These are phyloP conservation scores for Montipora capitata DNA, from an alignment of 92 coral and sea anemone genomes.

Conservation along the genomic window DNA sequence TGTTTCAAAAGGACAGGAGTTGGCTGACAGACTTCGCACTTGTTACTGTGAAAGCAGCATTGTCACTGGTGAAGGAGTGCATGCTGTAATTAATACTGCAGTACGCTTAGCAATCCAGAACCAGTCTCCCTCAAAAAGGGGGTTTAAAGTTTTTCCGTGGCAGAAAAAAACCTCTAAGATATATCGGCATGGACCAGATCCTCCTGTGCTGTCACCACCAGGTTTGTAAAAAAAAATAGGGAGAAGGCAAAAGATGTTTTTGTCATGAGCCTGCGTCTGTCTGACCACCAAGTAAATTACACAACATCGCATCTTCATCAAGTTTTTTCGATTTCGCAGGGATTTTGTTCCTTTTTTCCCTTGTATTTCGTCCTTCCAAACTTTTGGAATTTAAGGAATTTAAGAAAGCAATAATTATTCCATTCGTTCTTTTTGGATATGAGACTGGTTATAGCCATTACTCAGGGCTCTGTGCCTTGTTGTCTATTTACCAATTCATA, in stretches of 20 bases:
- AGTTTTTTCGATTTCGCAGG: too few species aligned
- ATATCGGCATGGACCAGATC: slow-evolving; percentile 59
- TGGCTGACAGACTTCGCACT: slow-evolving; percentile 82
- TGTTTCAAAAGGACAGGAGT: slow-evolving; percentile 70
- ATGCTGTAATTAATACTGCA: slow-evolving; percentile 78
- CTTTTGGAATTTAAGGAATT: too few species aligned
- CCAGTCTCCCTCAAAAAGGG: slow-evolving; percentile 34
- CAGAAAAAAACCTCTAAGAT: slow-evolving; percentile 50
- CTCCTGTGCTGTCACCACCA: slow-evolving; percentile 86
- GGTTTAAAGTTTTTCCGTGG: slow-evolving; percentile 64
- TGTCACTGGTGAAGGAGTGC: slow-evolving; percentile 79
- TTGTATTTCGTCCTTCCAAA: too few species aligned
- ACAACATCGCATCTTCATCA: too few species aligned
- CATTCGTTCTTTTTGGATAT: too few species aligned
- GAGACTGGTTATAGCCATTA: too few species aligned
- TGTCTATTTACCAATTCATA: too few species aligned
- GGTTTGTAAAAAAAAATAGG: slow-evolving; percentile 60
- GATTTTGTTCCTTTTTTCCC: too few species aligned
- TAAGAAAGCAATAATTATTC: too few species aligned
- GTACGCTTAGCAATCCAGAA: slow-evolving; percentile 67
- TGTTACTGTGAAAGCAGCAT: slow-evolving; percentile 87
- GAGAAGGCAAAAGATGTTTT: too few species aligned
- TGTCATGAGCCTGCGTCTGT: not conserved
- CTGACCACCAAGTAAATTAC: too few species aligned
- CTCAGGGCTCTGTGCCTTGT: too few species aligned